Evolutionary conservation across 2,797 vertebrate genomes (phyloP).

Genomic region (Manis crassicaudata): DNA sequence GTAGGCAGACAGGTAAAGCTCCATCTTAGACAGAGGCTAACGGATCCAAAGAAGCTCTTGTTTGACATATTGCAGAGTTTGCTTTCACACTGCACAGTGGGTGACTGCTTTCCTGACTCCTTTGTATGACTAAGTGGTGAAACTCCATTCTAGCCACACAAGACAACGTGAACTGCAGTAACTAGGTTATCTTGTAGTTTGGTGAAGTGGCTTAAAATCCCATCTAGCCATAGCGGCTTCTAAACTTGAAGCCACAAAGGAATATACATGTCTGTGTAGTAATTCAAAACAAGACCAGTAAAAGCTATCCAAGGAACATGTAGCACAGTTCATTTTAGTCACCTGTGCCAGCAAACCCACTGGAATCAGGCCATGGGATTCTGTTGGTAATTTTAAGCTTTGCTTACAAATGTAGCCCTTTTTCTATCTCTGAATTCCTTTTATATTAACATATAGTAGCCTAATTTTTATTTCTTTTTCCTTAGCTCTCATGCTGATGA

Average conservation of each 20-base stretch:
- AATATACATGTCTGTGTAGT: background rate
- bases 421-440: background rate
- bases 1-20: background rate
- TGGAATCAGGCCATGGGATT: slow-evolving; percentile 8
- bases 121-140: background rate
- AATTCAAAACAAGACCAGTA: slow-evolving; percentile 12
- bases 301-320: slow-evolving; percentile 42
- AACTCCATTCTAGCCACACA: background rate
- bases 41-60: background rate
- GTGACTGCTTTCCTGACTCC: background rate
- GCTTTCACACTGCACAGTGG: background rate
- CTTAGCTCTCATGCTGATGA: background rate
- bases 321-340: background rate
- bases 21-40: background rate
- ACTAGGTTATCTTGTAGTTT: background rate
- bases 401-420: background rate
- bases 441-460: background rate
- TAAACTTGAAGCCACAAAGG: slow-evolving; percentile 40
- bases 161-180: background rate
- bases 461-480: slow-evolving; percentile 1
- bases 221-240: background rate
- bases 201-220: slow-evolving; percentile 14
- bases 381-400: slow-evolving; percentile 26
- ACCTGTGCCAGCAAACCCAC: background rate
- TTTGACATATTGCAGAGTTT: background rate